Evolutionary conservation across 2,797 vertebrate genomes (phyloP), one percentile per base, ranked within the genome.

Genomic region (Zalophus californianus): DNA sequence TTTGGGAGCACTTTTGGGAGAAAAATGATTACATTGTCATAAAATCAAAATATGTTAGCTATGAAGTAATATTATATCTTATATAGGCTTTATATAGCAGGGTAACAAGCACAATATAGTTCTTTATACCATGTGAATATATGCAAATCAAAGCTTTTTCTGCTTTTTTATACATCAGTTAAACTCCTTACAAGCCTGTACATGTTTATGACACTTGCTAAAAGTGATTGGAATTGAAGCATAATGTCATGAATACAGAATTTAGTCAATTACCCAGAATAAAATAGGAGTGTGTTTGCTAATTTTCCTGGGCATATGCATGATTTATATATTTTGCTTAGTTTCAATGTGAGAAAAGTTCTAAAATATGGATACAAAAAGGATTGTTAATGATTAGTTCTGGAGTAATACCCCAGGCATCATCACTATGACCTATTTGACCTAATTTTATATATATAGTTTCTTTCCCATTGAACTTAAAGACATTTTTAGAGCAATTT

Each of bases 201-300:
- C 8, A 29, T 93, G 54, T 87, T 96, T 96, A 89, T 41, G 66
- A 92, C 70, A 97, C 93, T 83, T 93, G 54, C 4, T 77, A 88
- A 97, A 93, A 96, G 70, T 90, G 60, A 68, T 94, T 96, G 54
- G 54, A 97, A 64, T 5, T 91, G 75, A 79, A 95, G 15, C 72
- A 88, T 87, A 75, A 73, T 90, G 52, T 21, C 0, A 0, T 96
- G 87, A 97, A 72, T 93, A 78, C 1, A 95, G 48, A 97, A 21
- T 16, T 86, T 3, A 56, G 2, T 18, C 32, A 96, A 35, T 82
- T 88, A 52, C 83, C 60, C 68, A 68, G 62, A 56, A 50, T 38
- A 73, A 95, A 90, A 54, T 60, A 79, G 6, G 50, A 90, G 13
- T 50, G 35, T 77, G 11, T 50, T 50, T 96, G 52, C 52, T 97